Percentiles rank a stretch among this genome's conserved stretches.
Evolutionary conservation across 2,888 invertebrate genomes (phyloP).

Genomic region (Cybosia mesomella): DNA sequence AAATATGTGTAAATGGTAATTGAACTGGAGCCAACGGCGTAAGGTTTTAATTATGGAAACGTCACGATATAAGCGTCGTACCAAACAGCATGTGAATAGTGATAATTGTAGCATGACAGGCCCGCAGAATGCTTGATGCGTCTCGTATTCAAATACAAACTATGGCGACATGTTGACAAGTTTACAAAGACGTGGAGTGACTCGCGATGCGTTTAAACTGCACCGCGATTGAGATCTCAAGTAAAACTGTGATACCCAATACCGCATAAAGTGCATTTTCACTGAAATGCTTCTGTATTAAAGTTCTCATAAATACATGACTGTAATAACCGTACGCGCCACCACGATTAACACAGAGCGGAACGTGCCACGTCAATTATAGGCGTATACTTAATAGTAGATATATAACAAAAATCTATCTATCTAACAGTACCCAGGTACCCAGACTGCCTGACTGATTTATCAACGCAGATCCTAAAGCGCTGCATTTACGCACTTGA

Average conservation of each 20-base stretch:
- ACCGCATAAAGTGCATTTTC: background rate
- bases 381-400: too few relatives aligned
- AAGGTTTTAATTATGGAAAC: background rate
- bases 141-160: background rate
- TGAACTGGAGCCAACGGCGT: background rate
- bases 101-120: background rate
- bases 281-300: background rate
- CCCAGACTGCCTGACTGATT: background rate
- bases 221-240: background rate
- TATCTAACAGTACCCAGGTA: background rate
- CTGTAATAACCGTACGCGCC: too few relatives aligned
- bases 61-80: background rate
- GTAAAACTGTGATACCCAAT: background rate
- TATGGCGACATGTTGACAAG: background rate
- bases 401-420: too few relatives aligned
- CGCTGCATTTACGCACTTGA: background rate
- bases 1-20: background rate
- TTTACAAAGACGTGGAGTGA: background rate
- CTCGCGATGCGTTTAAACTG: background rate
- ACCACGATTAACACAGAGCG: too few relatives aligned
- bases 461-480: background rate
- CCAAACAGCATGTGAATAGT: background rate
- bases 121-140: background rate
- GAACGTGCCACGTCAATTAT: too few relatives aligned
- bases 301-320: background rate